Percentiles rank a stretch among this genome's conserved stretches.
phyloP scores from a whole-genome alignment of 2,113 vertebrate genomes.

The Nestor notabilis region DNA sequence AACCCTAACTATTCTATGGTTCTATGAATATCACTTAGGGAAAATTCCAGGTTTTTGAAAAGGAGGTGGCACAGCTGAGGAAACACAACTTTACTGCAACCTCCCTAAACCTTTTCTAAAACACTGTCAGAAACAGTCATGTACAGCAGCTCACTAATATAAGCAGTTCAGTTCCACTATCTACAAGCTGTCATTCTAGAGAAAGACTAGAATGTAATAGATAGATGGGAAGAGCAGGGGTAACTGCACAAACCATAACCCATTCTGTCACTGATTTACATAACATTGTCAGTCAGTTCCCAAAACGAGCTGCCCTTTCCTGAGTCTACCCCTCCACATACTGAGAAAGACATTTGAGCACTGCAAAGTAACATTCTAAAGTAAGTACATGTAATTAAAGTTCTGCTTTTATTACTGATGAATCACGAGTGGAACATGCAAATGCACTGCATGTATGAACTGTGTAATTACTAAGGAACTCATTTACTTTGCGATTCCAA shows the following conservation, averaged over 20 bases:
- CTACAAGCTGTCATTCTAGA: neutral
- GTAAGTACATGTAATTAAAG: neutral
- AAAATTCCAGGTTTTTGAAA: neutral
- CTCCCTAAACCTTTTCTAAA: neutral
- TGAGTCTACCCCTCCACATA: neutral
- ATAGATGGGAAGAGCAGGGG: neutral
- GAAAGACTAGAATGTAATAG: neutral
- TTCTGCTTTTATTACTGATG: neutral
- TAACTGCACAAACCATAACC: neutral
- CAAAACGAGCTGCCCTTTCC: neutral
- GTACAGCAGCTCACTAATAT: neutral
- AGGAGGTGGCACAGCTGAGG: neutral
- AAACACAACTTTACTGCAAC: neutral
- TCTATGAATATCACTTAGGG: neutral
- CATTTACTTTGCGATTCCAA: slow-evolving; percentile 1
- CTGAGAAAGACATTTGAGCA: neutral
- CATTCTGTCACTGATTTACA: neutral
- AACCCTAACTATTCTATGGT: too few relatives aligned
- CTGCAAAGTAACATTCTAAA: neutral
- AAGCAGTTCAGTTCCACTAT: neutral
- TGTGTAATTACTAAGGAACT: slow-evolving; percentile 2
- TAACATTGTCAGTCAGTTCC: neutral
- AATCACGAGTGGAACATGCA: slow-evolving; percentile 11
- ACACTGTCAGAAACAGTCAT: neutral
- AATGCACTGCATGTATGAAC: neutral